Evolutionary conservation across 2,888 invertebrate species (phyloP).

Genomic region (Lissocephala sabroskyi): DNA sequence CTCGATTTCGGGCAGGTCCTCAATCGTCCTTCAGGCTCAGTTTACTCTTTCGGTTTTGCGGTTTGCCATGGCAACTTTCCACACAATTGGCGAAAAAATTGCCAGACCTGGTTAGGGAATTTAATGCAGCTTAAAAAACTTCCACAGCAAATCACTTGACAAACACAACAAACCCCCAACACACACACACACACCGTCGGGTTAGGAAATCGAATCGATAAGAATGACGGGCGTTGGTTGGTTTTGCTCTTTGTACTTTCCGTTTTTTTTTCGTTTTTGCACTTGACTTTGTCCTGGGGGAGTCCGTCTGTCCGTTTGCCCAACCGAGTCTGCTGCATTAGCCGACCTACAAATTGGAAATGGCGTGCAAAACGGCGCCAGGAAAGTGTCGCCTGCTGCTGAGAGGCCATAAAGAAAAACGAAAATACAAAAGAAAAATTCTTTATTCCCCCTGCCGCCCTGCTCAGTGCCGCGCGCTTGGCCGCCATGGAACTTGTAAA

Average conservation of each 20-base stretch:
- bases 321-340: too few relatives aligned
- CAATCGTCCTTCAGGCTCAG: neutral
- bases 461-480: neutral
- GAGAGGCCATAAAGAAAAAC: neutral
- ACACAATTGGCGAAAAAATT: conserved; percentile 50
- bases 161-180: too few relatives aligned
- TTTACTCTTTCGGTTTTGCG: conserved; percentile 6
- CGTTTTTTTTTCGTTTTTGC: too few relatives aligned
- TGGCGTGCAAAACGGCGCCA: conserved; percentile 26
- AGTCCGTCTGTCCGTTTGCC: too few relatives aligned
- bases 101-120: conserved; percentile 45
- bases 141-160: too few relatives aligned
- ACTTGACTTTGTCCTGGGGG: too few relatives aligned
- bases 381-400: conserved; percentile 22
- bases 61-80: conserved; percentile 41
- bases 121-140: too few relatives aligned
- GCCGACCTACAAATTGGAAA: conserved; percentile 22
- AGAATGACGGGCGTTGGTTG: too few relatives aligned
- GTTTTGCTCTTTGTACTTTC: too few relatives aligned
- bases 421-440: neutral
- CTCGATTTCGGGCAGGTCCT: too few relatives aligned
- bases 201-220: too few relatives aligned
- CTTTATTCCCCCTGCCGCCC: neutral
- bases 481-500: conserved; percentile 1
- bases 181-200: too few relatives aligned